Conservation (phyloP, 2,797 vertebrate species). For the Petrocephalus schoutedeni region DNA sequence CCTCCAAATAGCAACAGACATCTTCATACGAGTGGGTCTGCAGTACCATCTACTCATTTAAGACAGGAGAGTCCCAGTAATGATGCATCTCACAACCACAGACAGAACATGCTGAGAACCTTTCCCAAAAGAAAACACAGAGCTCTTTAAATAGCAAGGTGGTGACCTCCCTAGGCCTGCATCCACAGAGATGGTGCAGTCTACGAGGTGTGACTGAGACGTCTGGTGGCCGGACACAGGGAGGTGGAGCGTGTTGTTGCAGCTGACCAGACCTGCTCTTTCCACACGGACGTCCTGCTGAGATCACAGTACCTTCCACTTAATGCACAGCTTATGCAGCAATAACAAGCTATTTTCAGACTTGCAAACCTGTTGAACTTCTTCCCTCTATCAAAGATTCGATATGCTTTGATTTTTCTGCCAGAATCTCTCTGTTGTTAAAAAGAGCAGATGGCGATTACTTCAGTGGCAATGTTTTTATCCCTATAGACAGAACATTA, state of each 20-base stretch:
- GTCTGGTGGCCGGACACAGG: slow-evolving; percentile 10
- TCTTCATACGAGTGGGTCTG: neutral
- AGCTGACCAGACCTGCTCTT: slow-evolving; percentile 22
- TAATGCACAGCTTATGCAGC: neutral
- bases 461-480: too few species aligned
- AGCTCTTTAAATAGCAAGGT: slow-evolving; percentile 2
- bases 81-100: neutral
- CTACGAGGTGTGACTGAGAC: slow-evolving; percentile 10
- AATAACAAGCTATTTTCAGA: neutral
- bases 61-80: neutral
- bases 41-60: neutral
- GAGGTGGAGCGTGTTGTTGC: slow-evolving; percentile 3
- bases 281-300: neutral
- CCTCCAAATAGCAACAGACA: neutral
- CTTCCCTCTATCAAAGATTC: neutral
- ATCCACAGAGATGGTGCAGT: neutral
- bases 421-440: neutral
- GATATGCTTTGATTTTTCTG: neutral
- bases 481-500: neutral
- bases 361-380: neutral
- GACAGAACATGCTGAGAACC: neutral
- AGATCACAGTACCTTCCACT: slow-evolving; percentile 16
- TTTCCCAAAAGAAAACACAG: neutral
- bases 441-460: neutral
- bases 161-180: neutral